phyloP scores from a whole-genome alignment of 2,797 vertebrate species.

The Anas bahamensis region DNA sequence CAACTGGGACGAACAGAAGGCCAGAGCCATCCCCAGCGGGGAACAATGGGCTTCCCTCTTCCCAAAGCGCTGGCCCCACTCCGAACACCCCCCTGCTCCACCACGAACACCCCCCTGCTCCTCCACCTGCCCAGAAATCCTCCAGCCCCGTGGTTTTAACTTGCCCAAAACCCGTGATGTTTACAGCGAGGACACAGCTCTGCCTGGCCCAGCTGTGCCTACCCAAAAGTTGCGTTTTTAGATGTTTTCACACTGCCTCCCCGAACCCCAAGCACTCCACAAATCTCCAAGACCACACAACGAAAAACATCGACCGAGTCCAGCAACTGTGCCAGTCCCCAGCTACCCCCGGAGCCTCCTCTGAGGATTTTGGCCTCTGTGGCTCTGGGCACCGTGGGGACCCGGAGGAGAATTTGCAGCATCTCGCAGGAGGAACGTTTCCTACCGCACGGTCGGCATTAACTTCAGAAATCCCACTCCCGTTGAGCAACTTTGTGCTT shows the following conservation, averaged over 20 bases:
- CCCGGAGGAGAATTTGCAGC: background rate
- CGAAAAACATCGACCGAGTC: background rate
- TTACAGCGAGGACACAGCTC: background rate
- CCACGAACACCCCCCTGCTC: background rate
- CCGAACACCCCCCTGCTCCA: background rate
- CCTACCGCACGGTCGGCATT: fast-evolving
- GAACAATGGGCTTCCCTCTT: background rate
- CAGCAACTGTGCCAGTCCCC: fast-evolving
- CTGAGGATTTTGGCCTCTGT: fast-evolving
- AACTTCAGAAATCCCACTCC: background rate
- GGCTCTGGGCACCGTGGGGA: background rate
- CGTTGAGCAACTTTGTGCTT: background rate
- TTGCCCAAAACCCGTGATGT: background rate
- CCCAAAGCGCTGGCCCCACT: background rate
- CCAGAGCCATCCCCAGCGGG: background rate
- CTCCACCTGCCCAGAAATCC: background rate
- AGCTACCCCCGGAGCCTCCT: background rate
- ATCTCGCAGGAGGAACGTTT: background rate
- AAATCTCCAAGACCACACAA: background rate
- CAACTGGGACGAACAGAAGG: background rate
- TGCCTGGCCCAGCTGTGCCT: background rate
- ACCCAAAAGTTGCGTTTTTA: background rate
- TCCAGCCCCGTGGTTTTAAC: background rate
- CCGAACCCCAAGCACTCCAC: background rate
- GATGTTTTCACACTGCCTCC: background rate